A percentile compares a stretch with the other conserved stretches of the same genome.
Evolutionary conservation across 2,797 vertebrate species (phyloP).

Genomic region (Sebastes itinus): DNA sequence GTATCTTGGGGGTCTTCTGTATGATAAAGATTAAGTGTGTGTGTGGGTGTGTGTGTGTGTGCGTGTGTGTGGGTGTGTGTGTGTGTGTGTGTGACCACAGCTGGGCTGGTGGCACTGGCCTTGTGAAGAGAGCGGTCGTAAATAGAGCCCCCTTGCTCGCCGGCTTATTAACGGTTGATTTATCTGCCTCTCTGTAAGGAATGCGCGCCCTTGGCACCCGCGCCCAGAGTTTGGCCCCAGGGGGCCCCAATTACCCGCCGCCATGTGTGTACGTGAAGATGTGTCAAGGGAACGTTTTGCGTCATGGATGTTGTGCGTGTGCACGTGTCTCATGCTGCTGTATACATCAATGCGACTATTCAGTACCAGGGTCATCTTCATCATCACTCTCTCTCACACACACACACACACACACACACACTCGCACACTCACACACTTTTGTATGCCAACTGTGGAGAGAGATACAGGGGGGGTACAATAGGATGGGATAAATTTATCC

Average conservation of each 20-base stretch:
- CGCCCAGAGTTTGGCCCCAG: conserved; percentile 48
- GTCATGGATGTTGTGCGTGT: conserved; percentile 35
- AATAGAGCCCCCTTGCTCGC: conserved; percentile 66
- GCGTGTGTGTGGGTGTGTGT: background rate
- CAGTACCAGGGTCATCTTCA: conserved; percentile 64
- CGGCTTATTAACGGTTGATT: conserved; percentile 80
- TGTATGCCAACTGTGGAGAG: conserved; percentile 56
- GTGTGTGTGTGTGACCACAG: conserved; percentile 28
- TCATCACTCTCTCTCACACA: conserved; percentile 44
- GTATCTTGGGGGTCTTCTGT: conserved; percentile 52
- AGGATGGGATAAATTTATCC: conserved; percentile 55
- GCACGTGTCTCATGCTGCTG: conserved; percentile 5
- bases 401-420: background rate
- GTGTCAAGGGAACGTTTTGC: conserved; percentile 41
- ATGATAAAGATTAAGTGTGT: conserved; percentile 34
- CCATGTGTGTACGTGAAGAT: conserved; percentile 40
- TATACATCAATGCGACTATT: conserved; percentile 68
- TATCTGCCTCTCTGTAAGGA: conserved; percentile 70
- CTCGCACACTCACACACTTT: background rate
- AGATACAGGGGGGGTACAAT: conserved; percentile 60
- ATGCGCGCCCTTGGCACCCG: conserved; percentile 71
- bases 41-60: background rate
- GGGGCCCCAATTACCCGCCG: conserved; percentile 61
- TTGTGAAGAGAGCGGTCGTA: conserved; percentile 71
- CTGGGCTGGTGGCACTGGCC: conserved; percentile 61